Evolutionary conservation across 2,888 invertebrate genomes (phyloP), one percentile per base, ranked within the genome.

Genomic region (Xylocampa areola): DNA sequence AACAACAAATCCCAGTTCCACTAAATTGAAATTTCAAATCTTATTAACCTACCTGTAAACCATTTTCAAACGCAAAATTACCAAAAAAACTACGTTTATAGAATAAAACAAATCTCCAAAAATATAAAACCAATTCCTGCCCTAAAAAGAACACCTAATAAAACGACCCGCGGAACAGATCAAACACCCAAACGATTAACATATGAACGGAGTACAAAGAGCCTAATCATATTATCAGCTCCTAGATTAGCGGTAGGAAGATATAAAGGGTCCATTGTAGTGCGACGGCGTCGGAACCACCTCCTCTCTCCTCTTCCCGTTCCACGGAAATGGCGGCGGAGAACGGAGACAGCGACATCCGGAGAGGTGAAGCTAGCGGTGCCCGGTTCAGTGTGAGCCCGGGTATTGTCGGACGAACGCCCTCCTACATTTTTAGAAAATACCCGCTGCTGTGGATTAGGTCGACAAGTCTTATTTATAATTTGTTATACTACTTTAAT

Each of bases 281-380:
- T 82, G 58, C 76, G 77, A 77, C 75, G 23, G 82, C 76, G 78
- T 82, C 78, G 81, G 79, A 79, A 81, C 76, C 66, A 48, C 66
- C 66, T 52, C 50, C 43, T 40, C 49, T 35, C 70, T 47, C 55
- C 68, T 77, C 72, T 39, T 58, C 67, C 58, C 75, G 51, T 67
- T 74, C 76, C 77, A 66, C 86, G 92, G 91, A 92, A 88, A 86
- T 87, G 85, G 90, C 84, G 91, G 92, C 87, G 87, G 85, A 83
- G 86, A 86, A 83, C 91, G 89, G 92, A 91, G 91, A 91, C 92
- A 88, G 87, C 82, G 81, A 82, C 86, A 80, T 92, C 91, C 91
- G 91, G 88, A 63, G 82, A 89, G 88, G 90, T 87, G 88, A 85
- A 85, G 79, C 81, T 71, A 67, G 60, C 63, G 55, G 69, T 74